These are phyloP conservation scores for Teleogryllus occipitalis DNA, from an alignment of 1,140 invertebrate species.

Conservation along the genomic window DNA sequence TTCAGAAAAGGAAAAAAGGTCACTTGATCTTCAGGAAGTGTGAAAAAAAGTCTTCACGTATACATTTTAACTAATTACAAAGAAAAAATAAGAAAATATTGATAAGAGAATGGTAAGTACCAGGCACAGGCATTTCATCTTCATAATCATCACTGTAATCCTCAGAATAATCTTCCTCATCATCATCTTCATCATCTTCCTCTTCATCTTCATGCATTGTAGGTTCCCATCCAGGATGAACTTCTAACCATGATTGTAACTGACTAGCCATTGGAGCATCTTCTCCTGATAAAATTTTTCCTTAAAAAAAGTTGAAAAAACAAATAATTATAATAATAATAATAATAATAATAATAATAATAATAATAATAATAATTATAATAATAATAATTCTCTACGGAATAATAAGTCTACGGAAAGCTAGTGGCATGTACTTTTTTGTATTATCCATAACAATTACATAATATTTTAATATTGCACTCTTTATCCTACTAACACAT, in stretches of 20 bases:
- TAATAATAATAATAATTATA: neutral
- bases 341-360: neutral
- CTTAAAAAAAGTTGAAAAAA: conserved; percentile 11
- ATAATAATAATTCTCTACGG: no score
- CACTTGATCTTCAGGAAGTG: no score
- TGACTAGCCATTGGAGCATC: conserved; percentile 51
- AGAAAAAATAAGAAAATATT: no score
- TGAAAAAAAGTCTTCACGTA: no score
- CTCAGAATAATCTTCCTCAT: conserved; percentile 23
- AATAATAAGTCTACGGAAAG: no score
- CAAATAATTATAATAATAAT: neutral
- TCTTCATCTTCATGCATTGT: conserved; percentile 41
- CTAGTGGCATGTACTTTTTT: no score
- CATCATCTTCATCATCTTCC: conserved; percentile 31
- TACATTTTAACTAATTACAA: no score
- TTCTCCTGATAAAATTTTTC: conserved; percentile 44
- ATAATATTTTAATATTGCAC: no score
- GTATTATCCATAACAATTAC: no score
- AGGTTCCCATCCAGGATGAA: conserved; percentile 46
- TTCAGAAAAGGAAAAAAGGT: no score
- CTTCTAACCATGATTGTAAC: conserved; percentile 40
- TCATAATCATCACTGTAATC: conserved; percentile 13
- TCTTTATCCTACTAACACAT: no score
- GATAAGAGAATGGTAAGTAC: neutral
- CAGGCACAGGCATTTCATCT: neutral